Conservation (phyloP, 2,888 invertebrate species). For the Piscicola geometra region DNA sequence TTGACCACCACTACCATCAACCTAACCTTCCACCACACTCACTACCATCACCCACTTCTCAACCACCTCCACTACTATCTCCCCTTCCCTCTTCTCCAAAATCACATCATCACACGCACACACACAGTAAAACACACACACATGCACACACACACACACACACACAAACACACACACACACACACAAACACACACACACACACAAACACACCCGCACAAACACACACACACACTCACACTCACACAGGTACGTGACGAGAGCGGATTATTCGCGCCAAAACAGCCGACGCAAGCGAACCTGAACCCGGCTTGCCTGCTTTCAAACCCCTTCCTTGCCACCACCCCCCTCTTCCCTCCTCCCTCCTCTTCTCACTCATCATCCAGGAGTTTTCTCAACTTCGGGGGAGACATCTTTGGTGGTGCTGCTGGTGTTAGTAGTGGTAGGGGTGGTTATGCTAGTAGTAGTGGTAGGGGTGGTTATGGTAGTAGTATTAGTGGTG, state of each 20-base stretch:
- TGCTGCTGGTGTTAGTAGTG: neutral
- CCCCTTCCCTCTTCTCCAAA: too few relatives aligned
- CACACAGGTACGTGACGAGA: constrained; percentile 50
- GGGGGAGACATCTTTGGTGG: constrained; percentile 8
- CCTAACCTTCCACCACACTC: too few relatives aligned
- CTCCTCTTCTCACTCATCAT: constrained; percentile 6
- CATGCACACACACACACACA: too few relatives aligned
- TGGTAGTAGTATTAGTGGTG: neutral
- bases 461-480: neutral
- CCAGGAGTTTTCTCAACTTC: constrained; percentile 7
- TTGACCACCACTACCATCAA: neutral
- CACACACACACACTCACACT: neutral
- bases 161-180: too few relatives aligned
- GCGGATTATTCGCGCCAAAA: constrained; percentile 32
- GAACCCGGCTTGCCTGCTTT: constrained; percentile 28
- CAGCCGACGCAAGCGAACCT: constrained; percentile 10
- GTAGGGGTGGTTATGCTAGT: neutral
- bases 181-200: too few relatives aligned
- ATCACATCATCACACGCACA: neutral
- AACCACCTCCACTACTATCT: too few relatives aligned
- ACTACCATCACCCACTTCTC: too few relatives aligned
- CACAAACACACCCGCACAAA: too few relatives aligned
- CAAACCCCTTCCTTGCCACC: constrained; percentile 33
- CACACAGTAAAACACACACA: too few relatives aligned
- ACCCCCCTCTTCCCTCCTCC: constrained; percentile 30